phyloP scores from a whole-genome alignment of 2,888 invertebrate genomes.

The Lepidocyrtoides sp. region DNA sequence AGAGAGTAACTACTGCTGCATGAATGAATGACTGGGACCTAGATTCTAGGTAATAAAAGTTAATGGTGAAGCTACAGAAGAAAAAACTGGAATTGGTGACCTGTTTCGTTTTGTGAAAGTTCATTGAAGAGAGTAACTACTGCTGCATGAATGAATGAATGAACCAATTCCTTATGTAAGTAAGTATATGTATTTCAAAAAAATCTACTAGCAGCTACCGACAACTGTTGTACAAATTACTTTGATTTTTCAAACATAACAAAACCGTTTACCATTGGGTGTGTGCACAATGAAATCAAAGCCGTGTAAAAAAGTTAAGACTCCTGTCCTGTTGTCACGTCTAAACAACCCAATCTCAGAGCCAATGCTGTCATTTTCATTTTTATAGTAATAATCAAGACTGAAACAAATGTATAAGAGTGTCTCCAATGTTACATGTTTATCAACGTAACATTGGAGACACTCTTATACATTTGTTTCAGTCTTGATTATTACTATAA shows the following conservation, averaged over 20 bases:
- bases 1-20: background rate
- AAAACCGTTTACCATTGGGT: background rate
- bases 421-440: no score
- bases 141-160: background rate
- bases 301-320: background rate
- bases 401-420: no score
- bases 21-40: background rate
- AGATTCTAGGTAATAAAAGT: background rate
- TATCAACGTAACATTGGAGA: no score
- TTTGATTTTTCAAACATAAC: background rate
- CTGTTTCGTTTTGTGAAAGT: conserved; percentile 27
- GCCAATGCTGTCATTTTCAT: no score
- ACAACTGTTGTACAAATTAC: no score
- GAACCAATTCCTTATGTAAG: no score
- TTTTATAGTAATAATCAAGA: no score
- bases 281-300: background rate
- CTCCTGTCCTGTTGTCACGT: background rate
- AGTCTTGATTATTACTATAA: no score
- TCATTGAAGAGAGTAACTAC: background rate
- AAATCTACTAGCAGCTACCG: no score
- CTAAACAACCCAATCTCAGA: background rate
- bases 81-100: conserved; percentile 46
- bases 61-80: background rate
- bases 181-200: no score
- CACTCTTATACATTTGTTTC: no score